A percentile compares a stretch with the other conserved stretches of the same genome.
These are phyloP conservation scores for Python bivittatus DNA, from an alignment of 2,113 vertebrate genomes.

Conservation along the genomic window DNA sequence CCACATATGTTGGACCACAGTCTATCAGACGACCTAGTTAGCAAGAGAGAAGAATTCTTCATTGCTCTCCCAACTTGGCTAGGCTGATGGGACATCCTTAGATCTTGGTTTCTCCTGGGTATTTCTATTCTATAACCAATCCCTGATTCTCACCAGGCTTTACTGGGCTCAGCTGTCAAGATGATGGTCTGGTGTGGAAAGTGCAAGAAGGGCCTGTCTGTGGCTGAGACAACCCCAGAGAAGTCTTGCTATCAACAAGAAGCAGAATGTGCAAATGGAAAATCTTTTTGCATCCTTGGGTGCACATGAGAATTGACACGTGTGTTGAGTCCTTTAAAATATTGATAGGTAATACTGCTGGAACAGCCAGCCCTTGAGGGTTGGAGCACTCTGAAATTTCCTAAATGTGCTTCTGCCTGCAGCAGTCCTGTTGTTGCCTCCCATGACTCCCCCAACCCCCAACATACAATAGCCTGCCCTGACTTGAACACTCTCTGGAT, in stretches of 20 bases:
- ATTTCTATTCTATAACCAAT: neutral
- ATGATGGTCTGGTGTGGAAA: neutral
- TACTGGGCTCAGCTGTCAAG: neutral
- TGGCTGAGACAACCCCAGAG: neutral
- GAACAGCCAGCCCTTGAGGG: neutral
- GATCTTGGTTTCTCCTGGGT: neutral
- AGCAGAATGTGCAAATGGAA: neutral
- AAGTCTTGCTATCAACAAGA: neutral
- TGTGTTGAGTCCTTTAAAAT: neutral
- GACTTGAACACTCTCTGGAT: too few species aligned
- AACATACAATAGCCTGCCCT: too few species aligned
- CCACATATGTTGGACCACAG: neutral
- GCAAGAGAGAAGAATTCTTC: neutral
- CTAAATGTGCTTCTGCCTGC: neutral
- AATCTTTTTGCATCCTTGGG: neutral
- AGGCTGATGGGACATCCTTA: neutral
- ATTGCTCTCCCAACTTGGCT: neutral
- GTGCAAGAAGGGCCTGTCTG: neutral
- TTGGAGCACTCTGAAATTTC: neutral
- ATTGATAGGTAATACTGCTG: neutral
- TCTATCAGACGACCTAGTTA: neutral
- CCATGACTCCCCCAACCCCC: too few species aligned
- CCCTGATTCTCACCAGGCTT: neutral
- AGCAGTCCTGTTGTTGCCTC: neutral
- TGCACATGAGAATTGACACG: neutral